Percentiles rank a stretch among this genome's conserved stretches.
Conservation (phyloP, 1,140 invertebrate species). For the Macrotrachela quadricornifera region DNA sequence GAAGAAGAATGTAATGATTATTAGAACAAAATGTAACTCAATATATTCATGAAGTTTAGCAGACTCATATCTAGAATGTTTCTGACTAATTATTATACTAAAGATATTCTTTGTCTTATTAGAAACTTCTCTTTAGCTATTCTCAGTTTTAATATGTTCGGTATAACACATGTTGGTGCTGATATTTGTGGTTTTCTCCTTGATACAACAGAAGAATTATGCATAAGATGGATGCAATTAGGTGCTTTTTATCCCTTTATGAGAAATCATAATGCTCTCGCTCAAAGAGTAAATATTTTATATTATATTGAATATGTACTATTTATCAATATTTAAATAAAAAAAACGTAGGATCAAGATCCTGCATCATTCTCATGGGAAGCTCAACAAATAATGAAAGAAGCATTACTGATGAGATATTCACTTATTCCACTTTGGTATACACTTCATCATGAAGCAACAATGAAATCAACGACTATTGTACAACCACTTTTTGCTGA, state of each 20-base stretch:
- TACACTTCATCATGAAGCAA: conserved; percentile 12
- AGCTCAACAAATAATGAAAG: conserved; percentile 18
- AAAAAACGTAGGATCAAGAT: conserved; percentile 16
- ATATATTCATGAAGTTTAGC: too few species aligned
- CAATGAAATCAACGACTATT: neutral
- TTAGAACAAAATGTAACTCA: too few species aligned
- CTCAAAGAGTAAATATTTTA: neutral
- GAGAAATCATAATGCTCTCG: conserved; percentile 22
- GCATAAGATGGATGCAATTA: conserved; percentile 34
- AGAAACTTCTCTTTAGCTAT: neutral
- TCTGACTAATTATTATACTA: too few species aligned
- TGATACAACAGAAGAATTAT: conserved; percentile 44
- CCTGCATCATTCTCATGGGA: conserved; percentile 14
- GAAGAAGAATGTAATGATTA: too few species aligned
- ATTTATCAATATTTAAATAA: too few species aligned
- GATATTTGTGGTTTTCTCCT: conserved; percentile 71
- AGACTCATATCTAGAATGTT: too few species aligned
- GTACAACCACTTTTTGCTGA: neutral
- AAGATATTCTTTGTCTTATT: conserved; percentile 2
- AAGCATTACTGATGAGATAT: conserved; percentile 46
- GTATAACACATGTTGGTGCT: conserved; percentile 55
- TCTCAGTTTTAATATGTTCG: conserved; percentile 24
- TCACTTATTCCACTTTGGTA: conserved; percentile 57
- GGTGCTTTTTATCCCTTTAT: conserved; percentile 36
- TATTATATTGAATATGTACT: too few species aligned